Conservation (phyloP, 1,140 invertebrate species). For the Neodiprion lecontei region DNA sequence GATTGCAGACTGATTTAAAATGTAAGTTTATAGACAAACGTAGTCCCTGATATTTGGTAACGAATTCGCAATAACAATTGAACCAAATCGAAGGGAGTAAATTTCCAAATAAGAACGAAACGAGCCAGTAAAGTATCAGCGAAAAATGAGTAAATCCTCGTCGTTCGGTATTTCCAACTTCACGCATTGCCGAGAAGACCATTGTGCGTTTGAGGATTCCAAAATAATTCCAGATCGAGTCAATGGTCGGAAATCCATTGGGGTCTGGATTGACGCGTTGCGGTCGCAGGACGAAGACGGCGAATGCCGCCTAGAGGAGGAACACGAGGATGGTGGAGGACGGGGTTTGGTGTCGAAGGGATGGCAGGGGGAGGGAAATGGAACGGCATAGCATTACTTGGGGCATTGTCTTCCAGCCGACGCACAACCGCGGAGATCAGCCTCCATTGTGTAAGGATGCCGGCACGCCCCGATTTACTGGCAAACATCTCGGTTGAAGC, state of each 20-base stretch:
- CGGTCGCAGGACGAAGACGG: background rate
- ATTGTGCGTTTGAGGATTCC: background rate
- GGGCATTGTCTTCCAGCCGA: constrained; percentile 40
- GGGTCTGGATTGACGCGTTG: background rate
- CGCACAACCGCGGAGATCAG: constrained; percentile 31
- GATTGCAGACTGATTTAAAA: too few relatives aligned
- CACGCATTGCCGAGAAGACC: background rate
- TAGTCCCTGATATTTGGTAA: too few relatives aligned
- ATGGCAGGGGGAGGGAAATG: constrained; percentile 5
- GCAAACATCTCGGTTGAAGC: constrained; percentile 44
- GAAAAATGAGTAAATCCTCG: too few relatives aligned
- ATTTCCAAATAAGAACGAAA: too few relatives aligned
- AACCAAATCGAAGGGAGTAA: too few relatives aligned
- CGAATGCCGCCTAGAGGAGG: constrained; percentile 1
- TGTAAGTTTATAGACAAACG: too few relatives aligned
- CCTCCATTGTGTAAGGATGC: constrained; percentile 34
- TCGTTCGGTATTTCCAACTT: background rate
- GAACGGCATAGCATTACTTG: constrained; percentile 38
- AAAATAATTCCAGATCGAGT: background rate
- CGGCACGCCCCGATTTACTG: constrained; percentile 34
- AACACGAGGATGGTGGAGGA: constrained; percentile 9
- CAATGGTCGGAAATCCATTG: constrained; percentile 11
- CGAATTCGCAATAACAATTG: too few relatives aligned
- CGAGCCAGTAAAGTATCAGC: too few relatives aligned
- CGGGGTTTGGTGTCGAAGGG: background rate